These are phyloP conservation scores for Cyphomyrus discorhynchus DNA, from an alignment of 2,113 vertebrate genomes.

Conservation along the genomic window DNA sequence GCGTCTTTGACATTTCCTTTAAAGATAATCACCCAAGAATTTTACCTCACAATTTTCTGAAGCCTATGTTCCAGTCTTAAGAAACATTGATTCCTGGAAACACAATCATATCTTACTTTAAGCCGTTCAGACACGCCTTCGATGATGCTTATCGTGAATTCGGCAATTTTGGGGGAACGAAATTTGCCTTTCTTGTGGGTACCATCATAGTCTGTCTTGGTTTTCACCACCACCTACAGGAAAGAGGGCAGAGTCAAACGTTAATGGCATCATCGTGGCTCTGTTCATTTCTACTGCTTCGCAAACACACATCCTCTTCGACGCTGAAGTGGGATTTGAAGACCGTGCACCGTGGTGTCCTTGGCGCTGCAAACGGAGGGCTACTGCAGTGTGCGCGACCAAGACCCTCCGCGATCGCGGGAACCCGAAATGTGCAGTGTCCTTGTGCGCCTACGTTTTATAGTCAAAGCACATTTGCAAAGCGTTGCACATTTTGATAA, in stretches of 20 bases:
- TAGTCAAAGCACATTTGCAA: neutral
- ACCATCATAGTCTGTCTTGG: slow-evolving; percentile 85
- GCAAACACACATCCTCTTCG: neutral
- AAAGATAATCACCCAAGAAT: neutral
- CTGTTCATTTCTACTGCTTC: neutral
- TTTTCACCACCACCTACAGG: slow-evolving; percentile 85
- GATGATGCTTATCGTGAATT: slow-evolving; percentile 89
- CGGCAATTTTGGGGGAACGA: slow-evolving; percentile 78
- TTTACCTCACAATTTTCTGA: neutral
- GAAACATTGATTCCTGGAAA: neutral
- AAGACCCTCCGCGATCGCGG: neutral
- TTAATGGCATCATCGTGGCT: neutral
- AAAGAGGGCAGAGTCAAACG: neutral
- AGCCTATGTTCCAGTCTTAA: neutral
- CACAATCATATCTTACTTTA: slow-evolving; percentile 68
- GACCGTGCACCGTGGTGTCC: neutral
- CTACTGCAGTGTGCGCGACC: neutral
- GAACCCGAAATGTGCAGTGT: neutral
- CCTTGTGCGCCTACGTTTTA: neutral
- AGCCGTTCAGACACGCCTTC: slow-evolving; percentile 86
- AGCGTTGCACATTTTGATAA: neutral
- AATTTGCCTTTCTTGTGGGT: slow-evolving; percentile 81
- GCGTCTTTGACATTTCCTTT: neutral
- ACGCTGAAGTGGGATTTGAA: neutral
- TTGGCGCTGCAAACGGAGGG: neutral